Evolutionary conservation across 2,888 invertebrate genomes (phyloP), one percentile per base, ranked within the genome.

Genomic region (Cartodere bifasciata): DNA sequence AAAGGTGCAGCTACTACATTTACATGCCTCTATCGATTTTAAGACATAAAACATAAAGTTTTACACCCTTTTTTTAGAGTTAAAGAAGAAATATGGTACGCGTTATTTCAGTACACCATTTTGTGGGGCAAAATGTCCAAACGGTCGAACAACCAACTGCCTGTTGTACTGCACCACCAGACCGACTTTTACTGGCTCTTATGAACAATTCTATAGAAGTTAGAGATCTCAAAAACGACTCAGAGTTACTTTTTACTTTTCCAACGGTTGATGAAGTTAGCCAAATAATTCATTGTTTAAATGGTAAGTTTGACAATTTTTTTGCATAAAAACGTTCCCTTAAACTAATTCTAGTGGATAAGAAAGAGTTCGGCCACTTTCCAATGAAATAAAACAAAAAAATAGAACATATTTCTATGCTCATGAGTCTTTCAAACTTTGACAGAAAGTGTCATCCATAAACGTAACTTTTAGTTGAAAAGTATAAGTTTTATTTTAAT

Each of bases 191-290:
- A 9, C 55, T 75, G 11, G 75, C 75, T 1, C 53, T 71, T 15
- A 64, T 71, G 3, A 72, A 69, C 41, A 69, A 72, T 47, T 67
- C 68, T 24, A 62, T 72, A 2, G 70, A 72, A 53, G 72, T 75
- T 1, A 62, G 70, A 43, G 68, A 71, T 44, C 48, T 75, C 27
- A 53, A 55, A 24, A 49, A 53, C 36, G 56, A 59, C 28, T 55
- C 53, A 0, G 58, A 60, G 27, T 52, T 70, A 4, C 47, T 65
- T n/a, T 71, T 75, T 41, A 66, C 70, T 1, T 74, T 83, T 49
- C 75, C 80, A 2, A 81, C 82, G 0, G 79, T 82, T 1, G 81
- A 81, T 41, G 68, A 74, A 45, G 77, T 77, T 4, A 64, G 69
- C 27, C 70, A 73, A 48, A 63, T 83, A 28, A 57, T 71, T 1